Base-by-base conservation (phyloP, 2,888 invertebrate genomes). In the Sinhomidia bicolor region DNA sequence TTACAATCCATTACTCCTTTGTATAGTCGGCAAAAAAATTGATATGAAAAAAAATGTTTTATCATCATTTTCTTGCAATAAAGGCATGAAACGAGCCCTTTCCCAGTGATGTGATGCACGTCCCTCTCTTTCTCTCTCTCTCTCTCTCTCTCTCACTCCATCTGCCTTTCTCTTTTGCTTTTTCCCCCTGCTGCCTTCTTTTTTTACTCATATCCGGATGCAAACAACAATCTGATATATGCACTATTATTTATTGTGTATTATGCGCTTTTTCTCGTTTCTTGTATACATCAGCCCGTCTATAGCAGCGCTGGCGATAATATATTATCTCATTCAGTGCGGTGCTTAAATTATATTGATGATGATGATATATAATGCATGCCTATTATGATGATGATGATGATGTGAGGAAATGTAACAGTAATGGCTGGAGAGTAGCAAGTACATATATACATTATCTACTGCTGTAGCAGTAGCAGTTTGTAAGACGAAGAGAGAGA, bases 1-100 rank as follows among this genome's bases (percentile, higher is more conserved):
- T 79, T 79, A 79, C 79, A 79, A 79, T 79, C 79, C 79, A 79
- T 79, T 79, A 79, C 79, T 79, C 44, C 79, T 79, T 57, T 79
- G 41, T 60, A 57, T 6, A 57, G 60, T 32, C 57, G 57, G 54
- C n/a, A 26, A 79, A n/a, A 79, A 79, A 79, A 79, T 79, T 79
- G 79, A 79, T 79, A 79, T 79, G 79, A 79, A 60, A 79, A 60
- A 79, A 79, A 79, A 79, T 79, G 79, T 79, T 57, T 79, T 79
- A 79, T 79, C 79, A 79, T 79, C 60, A 79, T 79, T 79, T 79
- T 79, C 36, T 32, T 60, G 57, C 36, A 79, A 79, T 79, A 79
- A 79, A 57, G 79, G 79, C 36, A 32, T 76, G 51, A 76, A 76
- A 54, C 51, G 76, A 76, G 51, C 12, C 32, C 51, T 26, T 74